Percentiles rank a stretch among this genome's conserved stretches.
Conservation (phyloP, 2,888 invertebrate genomes). For the Rotaria macrura region DNA sequence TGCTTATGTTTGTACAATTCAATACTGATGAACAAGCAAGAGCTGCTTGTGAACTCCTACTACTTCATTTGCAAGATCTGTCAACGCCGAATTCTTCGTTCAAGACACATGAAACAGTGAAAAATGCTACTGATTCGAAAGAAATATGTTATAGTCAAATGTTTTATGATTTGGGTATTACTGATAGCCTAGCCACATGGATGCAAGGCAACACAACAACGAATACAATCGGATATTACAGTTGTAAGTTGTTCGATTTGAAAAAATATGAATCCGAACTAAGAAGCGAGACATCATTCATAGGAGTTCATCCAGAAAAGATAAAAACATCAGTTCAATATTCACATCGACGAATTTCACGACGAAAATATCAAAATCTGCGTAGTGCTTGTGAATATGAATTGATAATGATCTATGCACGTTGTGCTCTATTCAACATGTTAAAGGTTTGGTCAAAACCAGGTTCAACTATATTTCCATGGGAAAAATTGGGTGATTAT, state of each 20-base stretch:
- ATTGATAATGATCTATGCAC: not conserved
- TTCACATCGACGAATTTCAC: not conserved
- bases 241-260: not conserved
- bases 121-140: too few relatives aligned
- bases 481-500: not conserved
- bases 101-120: too few relatives aligned
- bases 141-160: not conserved
- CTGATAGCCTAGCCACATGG: not conserved
- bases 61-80: not conserved
- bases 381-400: not conserved
- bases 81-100: not conserved
- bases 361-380: not conserved
- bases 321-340: not conserved
- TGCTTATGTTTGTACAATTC: not conserved
- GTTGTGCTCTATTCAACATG: not conserved
- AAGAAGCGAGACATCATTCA: not conserved
- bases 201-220: too few relatives aligned
- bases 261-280: not conserved
- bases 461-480: not conserved
- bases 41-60: not conserved
- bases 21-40: not conserved
- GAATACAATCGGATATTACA: too few relatives aligned
- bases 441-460: not conserved
- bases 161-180: not conserved
- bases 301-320: not conserved